These are phyloP conservation scores for Dascillus cervinus DNA, from an alignment of 2,888 invertebrate genomes.

Conservation along the genomic window DNA sequence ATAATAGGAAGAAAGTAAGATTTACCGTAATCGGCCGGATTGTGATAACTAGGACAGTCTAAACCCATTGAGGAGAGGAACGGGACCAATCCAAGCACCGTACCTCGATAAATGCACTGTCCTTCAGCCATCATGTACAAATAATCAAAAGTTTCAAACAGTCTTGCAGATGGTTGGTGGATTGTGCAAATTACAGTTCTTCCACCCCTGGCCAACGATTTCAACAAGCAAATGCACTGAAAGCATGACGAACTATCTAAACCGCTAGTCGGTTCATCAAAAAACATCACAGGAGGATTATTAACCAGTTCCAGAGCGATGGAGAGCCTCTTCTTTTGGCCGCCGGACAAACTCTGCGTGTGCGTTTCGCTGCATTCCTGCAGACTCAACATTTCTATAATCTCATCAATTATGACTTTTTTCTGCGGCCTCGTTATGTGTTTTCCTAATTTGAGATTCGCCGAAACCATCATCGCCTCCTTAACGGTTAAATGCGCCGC, in stretches of 20 bases:
- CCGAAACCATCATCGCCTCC: slow-evolving; percentile 91
- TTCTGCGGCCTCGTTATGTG: slow-evolving; percentile 64
- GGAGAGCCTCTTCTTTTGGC: slow-evolving; percentile 83
- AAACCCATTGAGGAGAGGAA: slow-evolving; percentile 79
- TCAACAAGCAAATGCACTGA: slow-evolving; percentile 82
- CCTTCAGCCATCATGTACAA: slow-evolving; percentile 88
- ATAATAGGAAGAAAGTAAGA: slow-evolving; percentile 4
- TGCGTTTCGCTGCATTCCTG: slow-evolving; percentile 72
- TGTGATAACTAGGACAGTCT: slow-evolving; percentile 91
- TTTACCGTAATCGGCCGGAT: slow-evolving; percentile 92
- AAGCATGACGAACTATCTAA: slow-evolving; percentile 92
- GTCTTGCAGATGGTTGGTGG: slow-evolving; percentile 90
- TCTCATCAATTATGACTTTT: slow-evolving; percentile 75
- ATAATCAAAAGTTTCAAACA: slow-evolving; percentile 94
- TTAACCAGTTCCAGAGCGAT: slow-evolving; percentile 90
- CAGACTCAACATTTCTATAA: slow-evolving; percentile 76
- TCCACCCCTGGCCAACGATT: slow-evolving; percentile 78
- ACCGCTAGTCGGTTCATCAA: slow-evolving; percentile 91
- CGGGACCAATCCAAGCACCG: slow-evolving; percentile 74
- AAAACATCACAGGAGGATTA: slow-evolving; percentile 96
- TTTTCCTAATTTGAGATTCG: slow-evolving; percentile 84
- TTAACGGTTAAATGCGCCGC: slow-evolving; percentile 83
- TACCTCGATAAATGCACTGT: slow-evolving; percentile 88
- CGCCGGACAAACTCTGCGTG: slow-evolving; percentile 78
- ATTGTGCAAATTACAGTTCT: slow-evolving; percentile 93